Base-by-base conservation (phyloP, 2,113 vertebrate species). In the Syrrhaptes paradoxus region DNA sequence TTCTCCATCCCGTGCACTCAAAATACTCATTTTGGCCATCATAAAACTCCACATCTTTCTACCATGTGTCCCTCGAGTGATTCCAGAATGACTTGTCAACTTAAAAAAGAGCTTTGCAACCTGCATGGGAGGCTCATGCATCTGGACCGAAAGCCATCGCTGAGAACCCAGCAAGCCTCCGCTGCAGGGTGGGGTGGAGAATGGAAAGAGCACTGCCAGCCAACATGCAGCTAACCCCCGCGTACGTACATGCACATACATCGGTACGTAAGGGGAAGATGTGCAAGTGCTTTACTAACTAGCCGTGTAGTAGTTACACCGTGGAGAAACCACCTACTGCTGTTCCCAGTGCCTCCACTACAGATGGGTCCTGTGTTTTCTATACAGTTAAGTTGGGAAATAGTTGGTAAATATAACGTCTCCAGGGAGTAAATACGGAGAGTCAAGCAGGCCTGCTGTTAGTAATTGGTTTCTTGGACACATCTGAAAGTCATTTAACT, bases 401-500 rank as follows among this genome's bases (percentile, higher is more conserved):
- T 73, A 14, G 17, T 57, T 81, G 41, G 82, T 36, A 75, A 90
- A 80, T 6, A n/a, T 0, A 79, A 45, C 48, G 21, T 84, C 72
- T 84, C 88, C 36, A 12, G 45, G 48, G 65, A 88, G 68, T 55
- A 71, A 78, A 57, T 29, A 14, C 0, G 34, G n/a, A 76, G 65
- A 58, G 34, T 3, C 65, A 68, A 81, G 73, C 4, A 0, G 41
- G 72, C 52, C 79, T 84, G 87, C 73, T 75, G 76, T 70, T 93
- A 78, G 71, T 45, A 81, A 78, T 81, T 95, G 90, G 48, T 84
- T 93, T 83, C 91, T 87, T 84, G 72, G 68, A 85, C 84, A 89
- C 95, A 96, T 90, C 74, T 79, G 93, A 89, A 95, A 96, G 86
- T 57, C 49, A 93, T 97, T 97, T 89, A 72, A 75, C 52, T 89